A percentile compares a stretch with the other conserved stretches of the same genome.
Conservation (phyloP, 2,113 vertebrate species). For the Zosterops hypoxanthus region DNA sequence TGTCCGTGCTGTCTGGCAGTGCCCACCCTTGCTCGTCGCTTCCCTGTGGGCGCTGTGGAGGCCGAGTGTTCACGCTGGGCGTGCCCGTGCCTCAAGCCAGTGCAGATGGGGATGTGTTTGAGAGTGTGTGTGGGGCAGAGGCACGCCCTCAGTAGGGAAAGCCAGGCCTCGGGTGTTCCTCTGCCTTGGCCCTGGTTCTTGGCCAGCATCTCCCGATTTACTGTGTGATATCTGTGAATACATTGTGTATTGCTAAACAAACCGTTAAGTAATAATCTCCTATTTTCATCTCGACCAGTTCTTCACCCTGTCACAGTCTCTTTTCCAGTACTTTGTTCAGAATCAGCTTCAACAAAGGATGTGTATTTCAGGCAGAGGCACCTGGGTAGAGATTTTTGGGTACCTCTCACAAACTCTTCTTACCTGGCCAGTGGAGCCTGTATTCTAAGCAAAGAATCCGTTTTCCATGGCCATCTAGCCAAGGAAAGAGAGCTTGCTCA, state of each 20-base stretch:
- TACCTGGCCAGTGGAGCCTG: background rate
- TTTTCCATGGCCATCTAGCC: accelerated
- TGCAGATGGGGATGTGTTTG: background rate
- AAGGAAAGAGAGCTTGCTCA: background rate
- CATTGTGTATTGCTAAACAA: background rate
- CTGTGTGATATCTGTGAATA: background rate
- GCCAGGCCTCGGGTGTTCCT: accelerated
- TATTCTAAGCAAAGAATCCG: background rate
- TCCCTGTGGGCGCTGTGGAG: background rate
- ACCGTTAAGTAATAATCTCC: background rate
- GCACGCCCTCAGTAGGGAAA: background rate
- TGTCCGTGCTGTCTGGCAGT: accelerated
- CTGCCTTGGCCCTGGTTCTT: background rate
- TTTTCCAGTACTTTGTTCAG: background rate
- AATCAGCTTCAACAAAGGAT: background rate
- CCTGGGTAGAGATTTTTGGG: background rate
- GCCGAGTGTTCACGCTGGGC: background rate
- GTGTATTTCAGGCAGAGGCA: background rate
- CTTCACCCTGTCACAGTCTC: background rate
- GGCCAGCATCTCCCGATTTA: accelerated
- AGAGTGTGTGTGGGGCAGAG: background rate
- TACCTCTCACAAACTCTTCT: background rate
- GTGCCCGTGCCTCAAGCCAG: background rate
- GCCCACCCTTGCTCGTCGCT: accelerated
- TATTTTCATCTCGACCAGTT: background rate